phyloP scores from a whole-genome alignment of 2,113 vertebrate species.

The Gnathonemus echidnorhynchus region DNA sequence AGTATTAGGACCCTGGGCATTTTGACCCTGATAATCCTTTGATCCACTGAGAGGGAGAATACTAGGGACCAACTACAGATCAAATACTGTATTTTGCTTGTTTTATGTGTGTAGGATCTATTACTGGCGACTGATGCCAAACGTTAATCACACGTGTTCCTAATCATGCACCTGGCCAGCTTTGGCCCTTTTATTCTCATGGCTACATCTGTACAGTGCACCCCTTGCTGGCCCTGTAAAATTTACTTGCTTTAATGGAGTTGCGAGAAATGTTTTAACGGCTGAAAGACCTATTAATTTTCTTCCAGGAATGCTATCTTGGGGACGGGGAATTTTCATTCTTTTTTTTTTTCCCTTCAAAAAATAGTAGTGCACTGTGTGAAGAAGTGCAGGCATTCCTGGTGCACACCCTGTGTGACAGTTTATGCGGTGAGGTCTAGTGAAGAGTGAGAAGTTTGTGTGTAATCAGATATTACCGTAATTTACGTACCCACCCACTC shows the following conservation, averaged over 20 bases:
- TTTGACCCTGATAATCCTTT: background rate
- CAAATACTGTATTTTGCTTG: background rate
- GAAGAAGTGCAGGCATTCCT: background rate
- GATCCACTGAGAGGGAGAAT: background rate
- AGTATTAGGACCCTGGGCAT: background rate
- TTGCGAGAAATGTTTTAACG: background rate
- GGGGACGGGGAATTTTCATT: background rate
- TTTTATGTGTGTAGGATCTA: background rate
- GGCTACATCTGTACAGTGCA: background rate
- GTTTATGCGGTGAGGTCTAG: background rate
- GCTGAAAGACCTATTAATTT: conserved; percentile 3
- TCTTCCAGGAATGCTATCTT: conserved; percentile 1
- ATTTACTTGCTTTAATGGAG: background rate
- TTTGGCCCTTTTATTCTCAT: background rate
- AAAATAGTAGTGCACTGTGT: background rate
- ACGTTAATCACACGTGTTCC: background rate
- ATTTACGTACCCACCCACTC: background rate
- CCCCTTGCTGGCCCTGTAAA: conserved; percentile 1
- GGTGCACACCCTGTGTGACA: background rate
- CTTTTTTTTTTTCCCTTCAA: background rate
- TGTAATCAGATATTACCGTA: background rate
- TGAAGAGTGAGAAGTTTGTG: background rate
- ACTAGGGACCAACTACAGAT: background rate
- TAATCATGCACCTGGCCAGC: background rate
- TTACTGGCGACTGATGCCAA: background rate